Percentiles rank a stretch among this genome's conserved stretches.
Conservation (phyloP, 2,113 vertebrate genomes). For the Morone saxatilis region DNA sequence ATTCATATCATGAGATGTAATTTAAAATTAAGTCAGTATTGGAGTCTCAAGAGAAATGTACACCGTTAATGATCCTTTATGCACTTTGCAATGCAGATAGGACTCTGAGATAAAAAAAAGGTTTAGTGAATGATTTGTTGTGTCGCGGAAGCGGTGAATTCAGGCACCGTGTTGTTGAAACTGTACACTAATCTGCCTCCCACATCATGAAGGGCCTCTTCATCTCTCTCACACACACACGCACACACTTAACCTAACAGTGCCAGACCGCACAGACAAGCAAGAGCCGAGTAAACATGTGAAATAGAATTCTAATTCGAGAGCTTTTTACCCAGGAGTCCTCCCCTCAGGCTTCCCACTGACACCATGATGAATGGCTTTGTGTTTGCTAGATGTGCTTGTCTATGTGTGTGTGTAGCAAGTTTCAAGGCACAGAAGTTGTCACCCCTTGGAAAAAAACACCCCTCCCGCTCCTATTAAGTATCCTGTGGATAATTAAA, state of each 20-base stretch:
- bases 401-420: slow-evolving; percentile 40
- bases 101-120: neutral
- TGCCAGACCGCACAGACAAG: slow-evolving; percentile 49
- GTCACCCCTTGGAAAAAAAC: slow-evolving; percentile 35
- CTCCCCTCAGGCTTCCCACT: slow-evolving; percentile 49
- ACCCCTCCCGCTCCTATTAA: slow-evolving; percentile 14
- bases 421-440: slow-evolving; percentile 54
- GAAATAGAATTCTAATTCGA: slow-evolving; percentile 71
- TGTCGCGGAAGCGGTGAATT: slow-evolving; percentile 2
- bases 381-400: slow-evolving; percentile 31
- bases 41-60: neutral
- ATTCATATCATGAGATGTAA: neutral
- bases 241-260: slow-evolving; percentile 22
- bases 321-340: slow-evolving; percentile 65
- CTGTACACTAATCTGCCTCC: slow-evolving; percentile 19
- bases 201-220: slow-evolving; percentile 17
- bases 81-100: neutral
- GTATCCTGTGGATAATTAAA: slow-evolving; percentile 71
- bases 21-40: slow-evolving; percentile 20
- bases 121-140: neutral
- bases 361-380: slow-evolving; percentile 81
- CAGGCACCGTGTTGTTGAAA: neutral
- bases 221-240: slow-evolving; percentile 9
- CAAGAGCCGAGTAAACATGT: slow-evolving; percentile 38
- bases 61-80: neutral